Percentiles rank a stretch among this genome's conserved stretches.
Conservation (phyloP, 2,888 invertebrate genomes). For the Limenitis camilla region DNA sequence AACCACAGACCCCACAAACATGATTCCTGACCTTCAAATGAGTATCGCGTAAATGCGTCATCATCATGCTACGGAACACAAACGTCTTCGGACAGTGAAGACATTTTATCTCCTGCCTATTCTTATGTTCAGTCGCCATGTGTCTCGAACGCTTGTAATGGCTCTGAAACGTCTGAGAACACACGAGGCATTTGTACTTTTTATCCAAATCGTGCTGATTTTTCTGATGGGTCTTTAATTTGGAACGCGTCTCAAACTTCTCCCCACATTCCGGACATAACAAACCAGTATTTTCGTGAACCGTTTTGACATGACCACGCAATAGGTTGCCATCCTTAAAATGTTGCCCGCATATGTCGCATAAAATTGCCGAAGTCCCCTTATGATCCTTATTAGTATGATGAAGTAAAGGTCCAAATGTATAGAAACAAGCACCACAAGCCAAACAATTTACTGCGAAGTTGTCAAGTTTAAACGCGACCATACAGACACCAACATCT, state of each 20-base stretch:
- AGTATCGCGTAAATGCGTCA: slow-evolving; percentile 57
- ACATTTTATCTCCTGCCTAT: slow-evolving; percentile 57
- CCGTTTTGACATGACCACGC: slow-evolving; percentile 49
- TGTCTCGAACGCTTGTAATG: slow-evolving; percentile 58
- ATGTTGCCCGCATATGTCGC: slow-evolving; percentile 62
- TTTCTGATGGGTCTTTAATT: slow-evolving; percentile 64
- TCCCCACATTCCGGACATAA: slow-evolving; percentile 62
- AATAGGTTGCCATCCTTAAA: slow-evolving; percentile 55
- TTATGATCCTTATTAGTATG: slow-evolving; percentile 67
- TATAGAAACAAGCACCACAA: slow-evolving; percentile 55
- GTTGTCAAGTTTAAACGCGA: slow-evolving; percentile 57
- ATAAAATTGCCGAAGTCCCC: slow-evolving; percentile 55
- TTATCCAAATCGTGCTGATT: slow-evolving; percentile 61
- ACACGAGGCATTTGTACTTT: slow-evolving; percentile 68
- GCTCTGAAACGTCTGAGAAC: slow-evolving; percentile 54
- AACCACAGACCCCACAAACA: slow-evolving; percentile 57
- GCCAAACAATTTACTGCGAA: slow-evolving; percentile 50
- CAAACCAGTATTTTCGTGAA: slow-evolving; percentile 52
- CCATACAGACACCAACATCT: slow-evolving; percentile 58
- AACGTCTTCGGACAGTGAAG: slow-evolving; percentile 63
- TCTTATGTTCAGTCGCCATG: slow-evolving; percentile 60
- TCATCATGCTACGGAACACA: slow-evolving; percentile 64
- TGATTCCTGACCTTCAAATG: slow-evolving; percentile 61
- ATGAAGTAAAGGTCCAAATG: slow-evolving; percentile 57
- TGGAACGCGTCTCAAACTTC: slow-evolving; percentile 65